Evolutionary conservation across 2,113 vertebrate species (phyloP).

Genomic region (Meriones unguiculatus): DNA sequence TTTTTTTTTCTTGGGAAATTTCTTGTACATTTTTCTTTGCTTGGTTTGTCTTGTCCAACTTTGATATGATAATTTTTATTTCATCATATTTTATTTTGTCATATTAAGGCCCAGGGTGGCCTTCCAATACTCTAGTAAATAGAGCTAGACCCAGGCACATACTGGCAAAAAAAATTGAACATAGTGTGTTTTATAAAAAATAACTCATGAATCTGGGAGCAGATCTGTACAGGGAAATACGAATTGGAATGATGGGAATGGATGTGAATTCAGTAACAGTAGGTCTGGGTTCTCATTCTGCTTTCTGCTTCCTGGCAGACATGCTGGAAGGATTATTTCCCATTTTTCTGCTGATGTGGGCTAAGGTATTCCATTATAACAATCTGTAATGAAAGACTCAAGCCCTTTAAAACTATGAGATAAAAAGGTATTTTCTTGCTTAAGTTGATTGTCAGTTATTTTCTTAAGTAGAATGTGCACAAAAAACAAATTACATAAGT

Average conservation of each 20-base stretch:
- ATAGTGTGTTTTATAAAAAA: neutral
- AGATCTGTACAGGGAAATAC: neutral
- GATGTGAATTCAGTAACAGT: accelerated
- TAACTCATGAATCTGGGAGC: neutral
- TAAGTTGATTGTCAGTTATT: neutral
- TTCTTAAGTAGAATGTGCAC: neutral
- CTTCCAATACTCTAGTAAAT: neutral
- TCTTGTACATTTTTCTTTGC: neutral
- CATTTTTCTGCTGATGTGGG: neutral
- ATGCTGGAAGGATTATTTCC: neutral
- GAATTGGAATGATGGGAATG: neutral
- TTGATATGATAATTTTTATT: neutral
- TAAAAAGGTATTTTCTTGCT: neutral
- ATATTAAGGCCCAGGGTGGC: neutral
- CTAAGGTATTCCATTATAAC: neutral
- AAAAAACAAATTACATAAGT: neutral
- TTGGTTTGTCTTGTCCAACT: neutral
- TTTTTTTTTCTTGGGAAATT: too few species aligned
- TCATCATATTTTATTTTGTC: neutral
- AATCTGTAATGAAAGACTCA: too few species aligned
- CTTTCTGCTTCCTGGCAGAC: neutral
- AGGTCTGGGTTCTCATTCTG: neutral
- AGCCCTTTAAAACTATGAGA: too few species aligned
- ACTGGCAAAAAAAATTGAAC: neutral
- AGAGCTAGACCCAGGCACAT: neutral